A percentile compares a stretch with the other conserved stretches of the same genome.
Conservation (phyloP, 1,140 invertebrate species). For the Drosophila oshimai region DNA sequence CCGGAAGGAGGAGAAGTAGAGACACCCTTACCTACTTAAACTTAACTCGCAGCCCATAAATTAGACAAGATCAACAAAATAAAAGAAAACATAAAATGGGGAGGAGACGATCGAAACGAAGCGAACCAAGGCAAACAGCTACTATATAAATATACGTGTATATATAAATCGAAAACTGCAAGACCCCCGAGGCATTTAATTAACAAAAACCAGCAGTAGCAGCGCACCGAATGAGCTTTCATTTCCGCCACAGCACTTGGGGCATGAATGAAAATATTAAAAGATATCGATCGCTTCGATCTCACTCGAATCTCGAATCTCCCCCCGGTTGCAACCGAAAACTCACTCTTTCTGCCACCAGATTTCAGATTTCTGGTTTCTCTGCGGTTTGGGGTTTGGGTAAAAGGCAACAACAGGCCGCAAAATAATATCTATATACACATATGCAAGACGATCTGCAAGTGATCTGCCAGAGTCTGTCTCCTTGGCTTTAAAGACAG, state of each 20-base stretch:
- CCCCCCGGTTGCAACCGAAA: conserved; percentile 24
- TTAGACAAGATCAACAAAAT: conserved; percentile 46
- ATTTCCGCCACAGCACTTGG: conserved; percentile 66
- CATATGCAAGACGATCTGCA: conserved; percentile 36
- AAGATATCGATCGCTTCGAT: conserved; percentile 71
- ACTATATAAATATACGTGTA: conserved; percentile 7
- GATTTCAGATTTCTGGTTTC: conserved; percentile 50
- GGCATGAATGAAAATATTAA: conserved; percentile 77
- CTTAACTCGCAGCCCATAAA: conserved; percentile 48
- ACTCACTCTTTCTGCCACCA: conserved; percentile 36
- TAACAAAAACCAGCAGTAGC: conserved; percentile 62
- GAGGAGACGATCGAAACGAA: background rate
- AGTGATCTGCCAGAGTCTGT: conserved; percentile 32
- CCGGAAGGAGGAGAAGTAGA: background rate
- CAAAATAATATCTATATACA: conserved; percentile 54
- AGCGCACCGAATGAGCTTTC: conserved; percentile 58
- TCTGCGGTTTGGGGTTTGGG: conserved; percentile 14
- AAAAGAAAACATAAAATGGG: background rate
- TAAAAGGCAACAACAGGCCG: conserved; percentile 16
- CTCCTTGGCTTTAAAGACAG: conserved; percentile 23
- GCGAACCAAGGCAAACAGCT: conserved; percentile 26
- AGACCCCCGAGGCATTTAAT: conserved; percentile 64
- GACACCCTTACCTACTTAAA: conserved; percentile 30
- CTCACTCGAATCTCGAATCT: conserved; percentile 8
- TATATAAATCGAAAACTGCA: conserved; percentile 52